Evolutionary conservation across 2,113 vertebrate genomes (phyloP).

Genomic region (Mustelus asterias): DNA sequence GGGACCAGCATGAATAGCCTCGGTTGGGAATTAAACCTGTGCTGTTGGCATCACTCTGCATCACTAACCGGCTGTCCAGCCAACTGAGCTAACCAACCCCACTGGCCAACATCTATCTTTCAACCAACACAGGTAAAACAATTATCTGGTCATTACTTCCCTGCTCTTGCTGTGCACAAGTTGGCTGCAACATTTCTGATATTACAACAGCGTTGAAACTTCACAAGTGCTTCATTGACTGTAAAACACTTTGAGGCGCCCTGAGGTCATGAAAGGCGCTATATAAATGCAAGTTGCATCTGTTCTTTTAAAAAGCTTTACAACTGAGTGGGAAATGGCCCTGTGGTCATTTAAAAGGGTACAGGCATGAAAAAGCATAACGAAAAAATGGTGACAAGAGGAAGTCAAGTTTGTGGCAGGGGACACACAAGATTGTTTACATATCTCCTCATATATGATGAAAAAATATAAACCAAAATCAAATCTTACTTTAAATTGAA

Average conservation of each 20-base stretch:
- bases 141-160: background rate
- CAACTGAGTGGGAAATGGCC: background rate
- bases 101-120: background rate
- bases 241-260: background rate
- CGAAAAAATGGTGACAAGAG: background rate
- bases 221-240: background rate
- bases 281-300: background rate
- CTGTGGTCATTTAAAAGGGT: background rate
- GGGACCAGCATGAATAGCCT: no score
- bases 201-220: background rate
- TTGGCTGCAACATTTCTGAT: background rate
- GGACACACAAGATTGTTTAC: background rate
- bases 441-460: background rate
- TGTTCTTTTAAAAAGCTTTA: background rate
- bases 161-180: background rate
- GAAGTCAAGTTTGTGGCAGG: background rate
- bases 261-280: background rate
- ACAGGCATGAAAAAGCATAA: background rate
- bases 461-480: background rate
- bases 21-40: no score
- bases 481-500: no score
- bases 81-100: no score
- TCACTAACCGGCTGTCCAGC: no score
- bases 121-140: background rate
- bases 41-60: no score